Evolutionary conservation across 2,797 vertebrate species (phyloP), one percentile per base, ranked within the genome.

Genomic region (Schizopygopsis malacanthus): DNA sequence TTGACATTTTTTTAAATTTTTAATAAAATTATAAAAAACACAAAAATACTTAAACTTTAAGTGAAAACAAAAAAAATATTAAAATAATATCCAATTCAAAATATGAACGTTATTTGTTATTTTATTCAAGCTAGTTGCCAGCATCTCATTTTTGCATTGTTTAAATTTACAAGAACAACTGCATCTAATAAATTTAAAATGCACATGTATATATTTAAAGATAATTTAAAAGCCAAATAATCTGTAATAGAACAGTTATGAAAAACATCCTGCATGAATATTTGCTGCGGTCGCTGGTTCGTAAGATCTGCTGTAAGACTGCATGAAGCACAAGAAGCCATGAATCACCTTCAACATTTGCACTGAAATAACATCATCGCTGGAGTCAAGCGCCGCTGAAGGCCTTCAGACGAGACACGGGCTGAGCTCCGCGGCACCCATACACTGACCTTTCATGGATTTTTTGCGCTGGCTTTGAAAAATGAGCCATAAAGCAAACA

Each of bases 401-500:
- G 63, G 63, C 63, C 63, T 33, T 65, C 63, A 33, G 63, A 65
- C 63, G 63, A 65, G 63, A 33, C 63, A 65, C 63, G 1, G 63
- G 63, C 63, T 33, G 63, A 65, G 63, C 63, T 65, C 63, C 63
- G 15, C 63, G 13, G 28, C 82, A 86, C 84, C 59, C 65, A 87
- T 75, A 54, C 54, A 75, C 47, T 95, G 94, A 96, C 95, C 95
- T 91, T 90, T 90, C 91, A 96, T 96, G 90, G 95, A 96, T 96
- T 96, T 95, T 92, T 92, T 90, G 92, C 89, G 73, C 2, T 95
- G 94, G 93, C 92, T 94, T 94, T 96, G 94, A 96, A 95, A 96
- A 96, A 96, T 95, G 95, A 96, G 92, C 94, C 94, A 96, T 96
- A 96, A 96, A 95, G 93, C 93, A 95, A 96, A 96, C 94, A 96